Conservation (phyloP, 2,797 vertebrate species). For the Pseudomugil gertrudae region DNA sequence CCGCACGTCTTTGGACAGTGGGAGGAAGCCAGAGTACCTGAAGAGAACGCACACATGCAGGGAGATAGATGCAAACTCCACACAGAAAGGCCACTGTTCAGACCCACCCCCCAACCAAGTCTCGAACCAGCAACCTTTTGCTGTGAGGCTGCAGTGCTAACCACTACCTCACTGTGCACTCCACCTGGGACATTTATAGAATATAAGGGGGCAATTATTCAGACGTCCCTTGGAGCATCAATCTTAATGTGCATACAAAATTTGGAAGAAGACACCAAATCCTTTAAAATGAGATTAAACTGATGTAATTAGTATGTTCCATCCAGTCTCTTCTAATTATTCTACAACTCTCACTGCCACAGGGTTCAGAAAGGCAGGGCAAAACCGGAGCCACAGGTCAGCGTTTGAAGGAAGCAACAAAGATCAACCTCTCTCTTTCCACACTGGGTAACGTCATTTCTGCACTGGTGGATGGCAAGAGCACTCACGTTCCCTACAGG, state of each 20-base stretch:
- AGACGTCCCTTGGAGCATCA: neutral
- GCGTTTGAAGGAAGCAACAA: conserved; percentile 96
- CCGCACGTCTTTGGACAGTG: too few relatives aligned
- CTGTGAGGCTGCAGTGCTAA: too few relatives aligned
- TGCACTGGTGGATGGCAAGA: conserved; percentile 96
- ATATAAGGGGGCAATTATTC: neutral
- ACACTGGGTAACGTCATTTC: conserved; percentile 99
- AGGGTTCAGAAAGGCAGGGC: conserved; percentile 97
- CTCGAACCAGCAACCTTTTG: too few relatives aligned
- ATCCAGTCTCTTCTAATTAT: neutral
- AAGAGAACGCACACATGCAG: too few relatives aligned
- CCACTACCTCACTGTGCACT: too few relatives aligned
- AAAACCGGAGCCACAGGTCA: conserved; percentile 98
- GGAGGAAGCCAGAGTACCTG: too few relatives aligned
- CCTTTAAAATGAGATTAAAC: neutral
- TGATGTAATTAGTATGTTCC: neutral
- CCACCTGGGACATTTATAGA: neutral
- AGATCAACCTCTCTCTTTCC: conserved; percentile 97
- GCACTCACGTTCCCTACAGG: conserved; percentile 97
- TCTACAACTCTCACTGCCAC: neutral
- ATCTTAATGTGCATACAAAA: neutral
- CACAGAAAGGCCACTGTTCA: too few relatives aligned
- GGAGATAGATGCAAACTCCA: too few relatives aligned
- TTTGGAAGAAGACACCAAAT: neutral
- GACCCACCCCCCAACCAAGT: too few relatives aligned